Base-by-base conservation (phyloP, 1,140 invertebrate species). In the Trinorchestia longiramus region DNA sequence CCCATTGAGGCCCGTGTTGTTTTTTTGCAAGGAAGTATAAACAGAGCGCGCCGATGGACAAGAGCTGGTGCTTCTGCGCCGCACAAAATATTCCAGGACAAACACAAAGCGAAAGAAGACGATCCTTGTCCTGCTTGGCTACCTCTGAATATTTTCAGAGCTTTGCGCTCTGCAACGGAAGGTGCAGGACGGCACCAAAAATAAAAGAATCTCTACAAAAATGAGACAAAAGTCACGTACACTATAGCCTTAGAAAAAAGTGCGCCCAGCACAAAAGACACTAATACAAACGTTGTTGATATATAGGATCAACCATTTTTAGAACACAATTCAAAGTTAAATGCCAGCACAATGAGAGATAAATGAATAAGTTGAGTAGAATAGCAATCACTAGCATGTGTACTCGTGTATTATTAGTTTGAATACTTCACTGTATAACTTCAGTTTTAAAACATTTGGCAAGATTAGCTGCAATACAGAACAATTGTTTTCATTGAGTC, bases 41-140 rank as follows among this genome's bases (percentile, higher is more conserved):
- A 94, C 92, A 94, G 44, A 94, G 92, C 40, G 44, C 43, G 92
- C 92, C 92, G 43, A 45, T 94, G 92, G 44, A 94, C 92, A 94
- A 94, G 92, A 36, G 92, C 92, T 45, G 43, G 92, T 43, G 92
- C 92, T 94, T 47, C 43, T 43, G 44, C 0, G 36, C 92, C 47
- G 92, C 43, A 94, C 6, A 94, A 94, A 94, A 94, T 94, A 94
- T 94, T 47, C 92, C 19, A n/a, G 92, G 44, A 47, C 92, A 94
- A 94, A 94, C 92, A 94, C 43, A 94, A 43, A 11, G 92, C 92
- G 40, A 47, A 45, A 94, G 44, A 94, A 94, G 43, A 45, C 92
- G 43, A n/a, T 94, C 43, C 92, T 94, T 94, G 92, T 94, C 43
- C 44, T 44, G 92, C 92, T 41, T 42, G 43, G 88, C 4, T 42